phyloP scores from a whole-genome alignment of 2,888 invertebrate genomes.

The Chironomus tentans region DNA sequence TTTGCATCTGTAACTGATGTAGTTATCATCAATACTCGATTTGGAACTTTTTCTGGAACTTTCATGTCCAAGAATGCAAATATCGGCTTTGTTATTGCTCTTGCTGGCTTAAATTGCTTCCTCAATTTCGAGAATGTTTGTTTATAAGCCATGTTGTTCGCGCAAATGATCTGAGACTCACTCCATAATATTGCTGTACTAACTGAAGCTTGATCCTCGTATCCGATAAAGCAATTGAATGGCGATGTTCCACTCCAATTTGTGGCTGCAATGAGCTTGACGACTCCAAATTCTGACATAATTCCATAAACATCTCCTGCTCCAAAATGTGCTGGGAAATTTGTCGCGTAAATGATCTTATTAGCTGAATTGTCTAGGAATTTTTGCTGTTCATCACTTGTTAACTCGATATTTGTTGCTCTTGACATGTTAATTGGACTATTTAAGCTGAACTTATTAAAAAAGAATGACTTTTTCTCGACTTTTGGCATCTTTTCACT shows the following conservation, averaged over 20 bases:
- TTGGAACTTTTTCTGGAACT: too few species aligned
- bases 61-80: too few species aligned
- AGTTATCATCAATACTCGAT: too few species aligned
- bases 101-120: background rate
- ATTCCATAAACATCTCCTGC: background rate
- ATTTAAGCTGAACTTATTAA: background rate
- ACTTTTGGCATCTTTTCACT: background rate
- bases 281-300: background rate
- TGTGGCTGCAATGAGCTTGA: background rate
- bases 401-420: too few species aligned
- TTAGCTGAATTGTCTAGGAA: background rate
- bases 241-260: background rate
- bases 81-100: background rate
- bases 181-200: background rate
- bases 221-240: background rate
- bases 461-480: background rate
- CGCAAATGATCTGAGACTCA: background rate
- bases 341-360: too few species aligned
- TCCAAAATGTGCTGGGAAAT: background rate
- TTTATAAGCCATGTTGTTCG: background rate
- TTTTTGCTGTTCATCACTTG: background rate
- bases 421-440: too few species aligned
- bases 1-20: background rate
- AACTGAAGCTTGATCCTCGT: background rate
- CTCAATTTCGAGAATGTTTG: background rate